These are phyloP conservation scores for Heliocidaris tuberculata DNA, from an alignment of 35 echinoderm and acorn worm genomes.

Conservation along the genomic window DNA sequence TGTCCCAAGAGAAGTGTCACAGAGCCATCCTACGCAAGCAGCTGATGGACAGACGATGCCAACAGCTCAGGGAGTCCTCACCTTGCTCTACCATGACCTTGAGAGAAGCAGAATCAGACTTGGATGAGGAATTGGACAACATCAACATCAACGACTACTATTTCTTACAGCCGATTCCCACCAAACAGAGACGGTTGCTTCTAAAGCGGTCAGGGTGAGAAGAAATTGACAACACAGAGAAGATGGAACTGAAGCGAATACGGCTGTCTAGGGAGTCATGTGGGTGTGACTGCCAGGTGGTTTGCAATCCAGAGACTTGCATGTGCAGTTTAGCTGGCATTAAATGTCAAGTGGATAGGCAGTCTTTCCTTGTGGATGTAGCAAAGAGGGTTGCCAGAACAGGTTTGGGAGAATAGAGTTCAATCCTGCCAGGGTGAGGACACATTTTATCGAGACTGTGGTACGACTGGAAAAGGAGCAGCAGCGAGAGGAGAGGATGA, in stretches of 20 bases:
- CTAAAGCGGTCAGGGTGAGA: constrained; percentile 77
- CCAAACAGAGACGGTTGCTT: constrained; percentile 78
- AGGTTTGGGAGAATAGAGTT: constrained; percentile 84
- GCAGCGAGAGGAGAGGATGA: constrained; percentile 8
- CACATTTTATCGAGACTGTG: constrained; percentile 91
- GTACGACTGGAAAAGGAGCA: constrained; percentile 83
- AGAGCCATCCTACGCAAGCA: constrained; percentile 71
- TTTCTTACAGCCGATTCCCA: constrained; percentile 94
- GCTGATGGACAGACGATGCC: constrained; percentile 67
- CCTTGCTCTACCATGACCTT: constrained; percentile 27
- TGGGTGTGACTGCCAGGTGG: constrained; percentile 83
- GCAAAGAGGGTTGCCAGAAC: constrained; percentile 86
- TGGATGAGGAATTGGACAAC: constrained; percentile 82
- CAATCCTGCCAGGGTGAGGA: constrained; percentile 84
- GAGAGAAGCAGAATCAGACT: constrained; percentile 68
- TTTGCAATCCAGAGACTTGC: constrained; percentile 91
- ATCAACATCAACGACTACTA: constrained; percentile 92
- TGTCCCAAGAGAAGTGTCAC: constrained; percentile 75
- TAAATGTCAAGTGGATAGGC: constrained; percentile 95
- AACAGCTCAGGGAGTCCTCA: constrained; percentile 64
- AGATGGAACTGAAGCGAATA: constrained; percentile 90
- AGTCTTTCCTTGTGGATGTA: constrained; percentile 95
- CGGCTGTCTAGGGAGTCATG: constrained; percentile 86
- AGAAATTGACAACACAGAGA: constrained; percentile 94
- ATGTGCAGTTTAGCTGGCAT: constrained; percentile 84